A percentile compares a stretch with the other conserved stretches of the same genome.
These are phyloP conservation scores for Ceraclea dissimilis DNA, from an alignment of 2,888 invertebrate genomes.

Conservation along the genomic window DNA sequence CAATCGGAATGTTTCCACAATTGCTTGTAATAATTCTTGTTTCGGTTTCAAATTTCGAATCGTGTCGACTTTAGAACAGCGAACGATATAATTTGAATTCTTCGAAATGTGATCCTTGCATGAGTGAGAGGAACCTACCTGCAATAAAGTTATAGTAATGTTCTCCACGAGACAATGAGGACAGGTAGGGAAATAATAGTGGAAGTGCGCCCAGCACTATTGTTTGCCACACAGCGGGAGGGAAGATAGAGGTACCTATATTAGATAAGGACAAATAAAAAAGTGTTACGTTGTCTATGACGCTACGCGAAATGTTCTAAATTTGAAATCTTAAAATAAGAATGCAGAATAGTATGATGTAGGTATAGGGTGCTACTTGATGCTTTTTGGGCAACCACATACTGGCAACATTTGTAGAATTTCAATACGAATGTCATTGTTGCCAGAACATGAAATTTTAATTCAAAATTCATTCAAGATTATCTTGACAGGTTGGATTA, in stretches of 20 bases:
- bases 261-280: not conserved
- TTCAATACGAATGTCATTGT: too few relatives aligned
- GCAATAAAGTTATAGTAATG: not conserved
- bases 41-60: slow-evolving; percentile 1
- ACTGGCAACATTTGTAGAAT: too few relatives aligned
- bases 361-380: too few relatives aligned
- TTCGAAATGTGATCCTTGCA: not conserved
- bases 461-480: too few relatives aligned
- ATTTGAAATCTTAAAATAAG: not conserved
- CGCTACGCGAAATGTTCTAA: not conserved
- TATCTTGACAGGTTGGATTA: too few relatives aligned
- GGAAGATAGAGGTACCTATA: not conserved
- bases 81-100: not conserved
- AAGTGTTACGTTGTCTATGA: not conserved
- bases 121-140: not conserved
- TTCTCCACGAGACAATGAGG: not conserved
- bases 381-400: too few relatives aligned
- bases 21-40: not conserved
- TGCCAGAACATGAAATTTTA: too few relatives aligned
- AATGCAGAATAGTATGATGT: too few relatives aligned
- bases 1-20: too few relatives aligned
- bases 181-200: not conserved
- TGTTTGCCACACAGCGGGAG: not conserved
- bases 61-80: not conserved
- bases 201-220: not conserved